Evolutionary conservation across 2,113 vertebrate species (phyloP).

Genomic region (Bagarius yarrelli): DNA sequence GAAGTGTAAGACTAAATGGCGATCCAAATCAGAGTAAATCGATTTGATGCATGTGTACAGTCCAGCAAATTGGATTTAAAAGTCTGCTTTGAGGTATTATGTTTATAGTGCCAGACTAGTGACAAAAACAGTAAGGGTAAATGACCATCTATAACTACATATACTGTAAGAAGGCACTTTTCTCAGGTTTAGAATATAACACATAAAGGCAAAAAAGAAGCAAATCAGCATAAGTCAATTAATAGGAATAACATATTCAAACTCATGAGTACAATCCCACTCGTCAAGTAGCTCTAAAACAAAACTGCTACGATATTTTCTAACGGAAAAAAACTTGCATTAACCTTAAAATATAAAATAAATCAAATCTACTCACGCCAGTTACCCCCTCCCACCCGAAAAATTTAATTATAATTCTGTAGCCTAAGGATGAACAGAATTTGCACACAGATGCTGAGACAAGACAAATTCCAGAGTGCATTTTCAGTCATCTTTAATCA

Average conservation of each 20-base stretch:
- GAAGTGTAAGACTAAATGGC: slow-evolving; percentile 27
- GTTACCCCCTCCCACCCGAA: neutral
- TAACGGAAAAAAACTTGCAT: neutral
- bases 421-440: neutral
- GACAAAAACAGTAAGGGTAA: neutral
- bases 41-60: neutral
- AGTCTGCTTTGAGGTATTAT: neutral
- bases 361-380: neutral
- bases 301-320: neutral
- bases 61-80: slow-evolving; percentile 1
- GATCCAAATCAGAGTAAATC: slow-evolving; percentile 25
- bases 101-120: neutral
- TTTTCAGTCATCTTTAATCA: neutral
- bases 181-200: neutral
- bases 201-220: neutral
- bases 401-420: neutral
- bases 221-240: neutral
- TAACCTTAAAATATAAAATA: neutral
- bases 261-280: neutral
- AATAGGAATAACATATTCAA: neutral
- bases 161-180: neutral
- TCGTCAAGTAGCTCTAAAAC: neutral
- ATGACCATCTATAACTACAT: neutral
- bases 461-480: too few species aligned
- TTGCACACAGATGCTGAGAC: neutral